Evolutionary conservation across 1,140 invertebrate genomes (phyloP).

Genomic region (Andrena cerasifolii): DNA sequence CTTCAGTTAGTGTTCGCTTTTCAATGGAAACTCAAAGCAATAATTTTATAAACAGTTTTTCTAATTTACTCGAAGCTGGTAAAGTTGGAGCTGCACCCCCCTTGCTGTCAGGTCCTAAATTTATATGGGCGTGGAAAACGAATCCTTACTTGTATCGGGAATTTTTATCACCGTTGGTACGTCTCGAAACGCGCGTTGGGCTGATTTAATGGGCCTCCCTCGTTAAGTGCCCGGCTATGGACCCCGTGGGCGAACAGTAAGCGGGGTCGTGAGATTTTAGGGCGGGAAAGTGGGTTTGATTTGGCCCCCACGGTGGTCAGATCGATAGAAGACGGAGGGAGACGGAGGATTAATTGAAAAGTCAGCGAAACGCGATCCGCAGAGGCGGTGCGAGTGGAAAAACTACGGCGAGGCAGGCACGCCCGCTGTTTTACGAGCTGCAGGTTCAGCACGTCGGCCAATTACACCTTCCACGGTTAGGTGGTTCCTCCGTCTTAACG

Average conservation of each 20-base stretch:
- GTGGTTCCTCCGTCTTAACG: slow-evolving; percentile 76
- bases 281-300: not conserved
- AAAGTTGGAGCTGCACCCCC: too few relatives aligned
- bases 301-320: not conserved
- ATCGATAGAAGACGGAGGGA: not conserved
- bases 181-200: slow-evolving; percentile 6
- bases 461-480: slow-evolving; percentile 78
- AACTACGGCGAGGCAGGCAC: slow-evolving; percentile 60
- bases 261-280: not conserved
- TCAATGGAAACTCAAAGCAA: too few relatives aligned
- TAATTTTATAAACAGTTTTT: too few relatives aligned
- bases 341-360: not conserved
- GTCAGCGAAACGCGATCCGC: slow-evolving; percentile 18
- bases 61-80: too few relatives aligned
- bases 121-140: not conserved
- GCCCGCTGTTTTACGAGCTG: slow-evolving; percentile 77
- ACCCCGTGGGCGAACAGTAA: not conserved
- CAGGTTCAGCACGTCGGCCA: slow-evolving; percentile 74
- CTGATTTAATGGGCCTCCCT: slow-evolving; percentile 11
- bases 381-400: slow-evolving; percentile 59
- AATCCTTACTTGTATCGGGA: not conserved
- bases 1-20: too few relatives aligned
- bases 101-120: not conserved
- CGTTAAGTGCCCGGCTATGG: not conserved
- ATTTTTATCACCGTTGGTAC: slow-evolving; percentile 8